A percentile compares a stretch with the other conserved stretches of the same genome.
These are phyloP conservation scores for Caenorhabditis briggsae DNA, from an alignment of 1,140 invertebrate species.

Conservation along the genomic window DNA sequence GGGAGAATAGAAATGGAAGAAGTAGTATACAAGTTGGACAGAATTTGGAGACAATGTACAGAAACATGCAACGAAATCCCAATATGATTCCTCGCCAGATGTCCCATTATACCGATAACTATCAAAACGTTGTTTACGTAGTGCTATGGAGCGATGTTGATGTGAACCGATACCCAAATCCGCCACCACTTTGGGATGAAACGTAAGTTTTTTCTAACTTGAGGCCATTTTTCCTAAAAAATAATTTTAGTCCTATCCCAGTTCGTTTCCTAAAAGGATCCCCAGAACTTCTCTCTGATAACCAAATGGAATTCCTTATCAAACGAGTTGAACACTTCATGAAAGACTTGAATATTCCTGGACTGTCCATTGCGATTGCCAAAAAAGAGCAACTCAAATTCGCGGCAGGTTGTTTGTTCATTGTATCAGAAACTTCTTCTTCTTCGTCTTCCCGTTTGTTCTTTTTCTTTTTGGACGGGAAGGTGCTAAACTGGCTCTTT, in stretches of 20 bases:
- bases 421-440: conserved; percentile 21
- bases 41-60: conserved; percentile 70
- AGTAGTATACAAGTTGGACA: conserved; percentile 74
- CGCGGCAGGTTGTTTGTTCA: conserved; percentile 71
- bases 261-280: conserved; percentile 71
- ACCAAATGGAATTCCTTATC: conserved; percentile 73
- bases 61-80: neutral
- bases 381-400: conserved; percentile 76
- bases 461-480: neutral
- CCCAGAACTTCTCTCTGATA: conserved; percentile 68
- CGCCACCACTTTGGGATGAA: conserved; percentile 75
- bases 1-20: conserved; percentile 73
- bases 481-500: conserved; percentile 50
- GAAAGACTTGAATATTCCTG: conserved; percentile 76
- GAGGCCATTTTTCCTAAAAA: no score
- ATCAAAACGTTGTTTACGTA: conserved; percentile 69
- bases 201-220: no score
- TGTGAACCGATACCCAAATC: conserved; percentile 71
- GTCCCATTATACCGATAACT: conserved; percentile 73
- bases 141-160: conserved; percentile 76
- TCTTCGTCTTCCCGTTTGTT: conserved; percentile 1
- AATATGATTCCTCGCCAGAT: conserved; percentile 73
- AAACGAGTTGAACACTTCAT: conserved; percentile 76
- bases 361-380: conserved; percentile 76
- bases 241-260: conserved; percentile 69